Base-by-base conservation (phyloP, 2,113 vertebrate genomes). In the Salvator merianae region DNA sequence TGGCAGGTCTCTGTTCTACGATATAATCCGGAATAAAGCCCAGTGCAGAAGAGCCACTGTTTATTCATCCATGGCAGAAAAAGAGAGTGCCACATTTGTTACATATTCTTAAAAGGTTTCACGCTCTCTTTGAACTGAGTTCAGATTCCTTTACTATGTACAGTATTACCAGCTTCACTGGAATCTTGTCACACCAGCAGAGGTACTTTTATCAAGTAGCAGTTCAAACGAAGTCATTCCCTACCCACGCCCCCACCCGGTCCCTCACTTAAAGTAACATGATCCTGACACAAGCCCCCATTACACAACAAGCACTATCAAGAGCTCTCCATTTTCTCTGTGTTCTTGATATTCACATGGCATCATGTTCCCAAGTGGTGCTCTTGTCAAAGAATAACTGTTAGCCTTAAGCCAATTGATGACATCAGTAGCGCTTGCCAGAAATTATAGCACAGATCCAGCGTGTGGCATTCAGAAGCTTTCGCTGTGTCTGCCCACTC, bases 391-490 rank as follows among this genome's bases (percentile, higher is more conserved):
- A 93, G 88, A 94, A 91, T 78, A 91, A 86, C 86, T 32, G 28
- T 77, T 91, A 85, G 75, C 78, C 77, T 53, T 83, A 79, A 90
- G 91, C 93, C 93, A 93, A 92, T 36, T 85, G 83, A 87, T 91
- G 91, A 94, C 89, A 92, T 90, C 87, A 92, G 84, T 8, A 8
- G 69, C 89, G 92, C 82, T 86, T 88, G 88, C 85, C 90, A 93
- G 89, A 93, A 92, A 90, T 90, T 88, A 90, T 85, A 91, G 86
- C 81, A 81, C 14, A 86, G 90, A 93, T 93, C 88, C 93, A 89
- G 87, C n/a, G n/a, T 32, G 36, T 82, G 78, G 88, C 76, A 94
- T 92, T 89, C 87, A 84, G 74, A 91, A n/a, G 78, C 88, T 59
- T 86, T 81, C 91, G 89, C 85, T 87, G 88, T 87, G 34, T 75